Evolutionary conservation across 1,140 invertebrate species (phyloP).

Genomic region (Papilio helenus): DNA sequence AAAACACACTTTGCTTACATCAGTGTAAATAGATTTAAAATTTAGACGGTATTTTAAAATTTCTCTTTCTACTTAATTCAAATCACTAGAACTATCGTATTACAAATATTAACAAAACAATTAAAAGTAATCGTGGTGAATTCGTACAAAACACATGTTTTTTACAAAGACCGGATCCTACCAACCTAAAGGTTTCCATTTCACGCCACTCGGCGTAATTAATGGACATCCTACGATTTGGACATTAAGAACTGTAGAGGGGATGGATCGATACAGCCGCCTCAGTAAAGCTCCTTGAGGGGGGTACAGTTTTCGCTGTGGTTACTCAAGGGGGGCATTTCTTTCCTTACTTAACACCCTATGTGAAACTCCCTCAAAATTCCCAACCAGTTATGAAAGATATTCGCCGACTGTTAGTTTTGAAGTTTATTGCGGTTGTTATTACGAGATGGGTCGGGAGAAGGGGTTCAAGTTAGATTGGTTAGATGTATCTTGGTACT

Average conservation of each 20-base stretch:
- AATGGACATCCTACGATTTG: constrained; percentile 77
- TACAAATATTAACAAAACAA: neutral
- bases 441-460: constrained; percentile 47
- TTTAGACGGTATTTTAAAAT: neutral
- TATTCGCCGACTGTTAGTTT: constrained; percentile 56
- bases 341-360: constrained; percentile 71
- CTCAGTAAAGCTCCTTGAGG: constrained; percentile 71
- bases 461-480: constrained; percentile 54
- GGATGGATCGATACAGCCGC: constrained; percentile 69
- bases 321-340: constrained; percentile 63
- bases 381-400: constrained; percentile 58
- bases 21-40: too few species aligned
- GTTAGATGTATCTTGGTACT: constrained; percentile 71
- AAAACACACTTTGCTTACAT: too few species aligned
- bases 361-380: constrained; percentile 39
- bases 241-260: constrained; percentile 70
- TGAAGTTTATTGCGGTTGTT: constrained; percentile 44
- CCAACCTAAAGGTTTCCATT: constrained; percentile 61
- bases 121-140: constrained; percentile 45
- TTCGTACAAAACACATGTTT: constrained; percentile 61
- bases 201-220: constrained; percentile 71
- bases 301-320: constrained; percentile 64
- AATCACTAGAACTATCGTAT: neutral
- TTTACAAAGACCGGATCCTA: constrained; percentile 57
- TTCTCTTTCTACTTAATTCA: neutral